Evolutionary conservation across 2,888 invertebrate species (phyloP).

Genomic region (Cryptus armator): DNA sequence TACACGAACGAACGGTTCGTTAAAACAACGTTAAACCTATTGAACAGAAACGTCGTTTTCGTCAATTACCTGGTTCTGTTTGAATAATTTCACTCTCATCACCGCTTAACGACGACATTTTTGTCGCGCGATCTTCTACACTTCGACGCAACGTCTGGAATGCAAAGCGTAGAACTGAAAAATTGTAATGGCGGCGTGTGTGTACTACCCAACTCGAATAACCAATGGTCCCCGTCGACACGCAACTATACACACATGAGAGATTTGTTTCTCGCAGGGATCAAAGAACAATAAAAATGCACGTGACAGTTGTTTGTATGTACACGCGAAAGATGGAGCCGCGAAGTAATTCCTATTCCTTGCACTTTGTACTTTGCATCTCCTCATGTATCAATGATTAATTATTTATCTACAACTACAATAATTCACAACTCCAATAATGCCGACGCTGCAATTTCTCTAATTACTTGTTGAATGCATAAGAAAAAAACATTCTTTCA

Average conservation of each 20-base stretch:
- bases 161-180: conserved; percentile 68
- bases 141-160: conserved; percentile 67
- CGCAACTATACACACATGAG: neutral
- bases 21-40: conserved; percentile 33
- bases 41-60: conserved; percentile 38
- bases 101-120: conserved; percentile 83
- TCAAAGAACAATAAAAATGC: neutral
- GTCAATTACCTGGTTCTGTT: conserved; percentile 79
- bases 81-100: conserved; percentile 80
- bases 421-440: no score
- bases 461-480: no score
- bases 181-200: conserved; percentile 43
- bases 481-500: no score
- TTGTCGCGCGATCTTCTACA: conserved; percentile 52
- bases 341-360: neutral
- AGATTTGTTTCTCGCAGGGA: neutral
- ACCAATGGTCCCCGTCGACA: neutral
- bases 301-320: neutral
- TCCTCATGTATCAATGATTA: no score
- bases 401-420: no score
- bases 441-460: no score
- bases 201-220: neutral
- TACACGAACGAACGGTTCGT: neutral
- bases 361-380: neutral
- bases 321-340: conserved; percentile 1